A percentile compares a stretch with the other conserved stretches of the same genome.
Evolutionary conservation across 2,888 invertebrate genomes (phyloP).

Genomic region (Tineola bisselliella): DNA sequence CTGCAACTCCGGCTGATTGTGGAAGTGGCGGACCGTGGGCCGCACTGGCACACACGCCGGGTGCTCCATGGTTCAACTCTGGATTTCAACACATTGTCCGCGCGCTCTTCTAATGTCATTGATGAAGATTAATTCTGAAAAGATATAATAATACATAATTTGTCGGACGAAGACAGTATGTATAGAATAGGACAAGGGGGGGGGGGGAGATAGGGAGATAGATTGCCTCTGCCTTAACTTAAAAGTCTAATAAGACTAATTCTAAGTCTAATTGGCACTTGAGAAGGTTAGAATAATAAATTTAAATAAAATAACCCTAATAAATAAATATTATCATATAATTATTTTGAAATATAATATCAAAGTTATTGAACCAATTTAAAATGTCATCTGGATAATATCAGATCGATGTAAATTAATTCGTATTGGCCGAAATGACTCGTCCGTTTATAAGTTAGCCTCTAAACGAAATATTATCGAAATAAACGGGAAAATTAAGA

Average conservation of each 20-base stretch:
- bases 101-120: conserved; percentile 23
- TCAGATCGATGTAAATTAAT: background rate
- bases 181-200: too few relatives aligned
- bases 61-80: conserved; percentile 36
- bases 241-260: too few relatives aligned
- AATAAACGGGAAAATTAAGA: conserved; percentile 6
- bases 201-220: too few relatives aligned
- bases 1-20: conserved; percentile 58
- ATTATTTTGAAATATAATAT: too few relatives aligned
- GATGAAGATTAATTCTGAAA: conserved; percentile 17
- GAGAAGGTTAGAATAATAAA: too few relatives aligned
- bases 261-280: too few relatives aligned
- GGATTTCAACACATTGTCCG: conserved; percentile 22
- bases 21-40: conserved; percentile 56
- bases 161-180: too few relatives aligned
- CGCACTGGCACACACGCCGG: conserved; percentile 30
- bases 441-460: background rate
- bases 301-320: too few relatives aligned
- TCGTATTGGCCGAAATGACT: background rate
- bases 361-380: background rate
- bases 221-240: too few relatives aligned
- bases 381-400: background rate
- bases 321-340: too few relatives aligned
- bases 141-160: too few relatives aligned
- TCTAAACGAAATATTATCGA: conserved; percentile 5